phyloP scores from a whole-genome alignment of 2,113 vertebrate genomes.

The Prionailurus bengalensis region DNA sequence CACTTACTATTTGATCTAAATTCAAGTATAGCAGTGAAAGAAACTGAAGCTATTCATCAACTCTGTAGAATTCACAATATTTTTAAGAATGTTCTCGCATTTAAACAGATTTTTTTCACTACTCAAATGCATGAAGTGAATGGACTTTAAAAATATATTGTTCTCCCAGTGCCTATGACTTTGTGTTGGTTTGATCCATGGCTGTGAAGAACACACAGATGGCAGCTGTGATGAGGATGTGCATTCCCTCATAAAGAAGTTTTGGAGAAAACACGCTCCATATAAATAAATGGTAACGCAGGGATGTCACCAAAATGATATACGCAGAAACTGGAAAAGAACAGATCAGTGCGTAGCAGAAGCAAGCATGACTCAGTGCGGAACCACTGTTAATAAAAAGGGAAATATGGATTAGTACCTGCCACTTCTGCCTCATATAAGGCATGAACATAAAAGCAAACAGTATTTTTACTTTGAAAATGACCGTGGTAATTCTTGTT shows the following conservation, averaged over 20 bases:
- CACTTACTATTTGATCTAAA: background rate
- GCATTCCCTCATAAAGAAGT: slow-evolving; percentile 96
- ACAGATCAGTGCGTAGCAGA: slow-evolving; percentile 93
- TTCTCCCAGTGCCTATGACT: accelerated
- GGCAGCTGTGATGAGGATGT: slow-evolving; percentile 91
- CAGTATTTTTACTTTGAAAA: background rate
- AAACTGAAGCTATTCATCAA: background rate
- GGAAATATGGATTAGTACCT: background rate
- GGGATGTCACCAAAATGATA: slow-evolving; percentile 92
- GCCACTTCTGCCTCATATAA: accelerated
- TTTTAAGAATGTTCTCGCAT: background rate
- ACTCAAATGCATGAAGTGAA: background rate
- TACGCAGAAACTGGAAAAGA: slow-evolving; percentile 92
- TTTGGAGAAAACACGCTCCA: slow-evolving; percentile 99
- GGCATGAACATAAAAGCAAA: accelerated
- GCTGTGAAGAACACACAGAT: slow-evolving; percentile 93
- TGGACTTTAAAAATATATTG: background rate
- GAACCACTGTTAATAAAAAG: slow-evolving; percentile 86
- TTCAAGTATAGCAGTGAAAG: background rate
- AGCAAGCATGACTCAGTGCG: slow-evolving; percentile 92
- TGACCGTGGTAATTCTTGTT: background rate
- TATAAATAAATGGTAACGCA: slow-evolving; percentile 98
- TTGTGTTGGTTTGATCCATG: slow-evolving; percentile 90
- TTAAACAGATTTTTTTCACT: slow-evolving; percentile 5
- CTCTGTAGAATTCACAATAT: background rate